Conservation (phyloP, 2,888 invertebrate genomes). For the Nebria salina region DNA sequence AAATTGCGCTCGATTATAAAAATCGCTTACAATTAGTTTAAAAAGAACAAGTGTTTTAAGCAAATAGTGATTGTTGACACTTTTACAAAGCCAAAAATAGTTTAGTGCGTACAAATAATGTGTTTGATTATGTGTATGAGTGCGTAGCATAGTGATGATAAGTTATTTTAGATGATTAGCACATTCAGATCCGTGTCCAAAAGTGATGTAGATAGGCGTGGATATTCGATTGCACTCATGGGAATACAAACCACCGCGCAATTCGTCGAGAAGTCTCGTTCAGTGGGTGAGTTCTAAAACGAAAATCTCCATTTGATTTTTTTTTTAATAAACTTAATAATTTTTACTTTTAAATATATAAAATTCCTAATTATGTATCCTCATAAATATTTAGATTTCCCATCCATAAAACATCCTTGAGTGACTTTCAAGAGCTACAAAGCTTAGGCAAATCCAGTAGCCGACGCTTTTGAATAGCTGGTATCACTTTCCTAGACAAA, state of each 20-base stretch:
- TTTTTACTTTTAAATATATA: too few species aligned
- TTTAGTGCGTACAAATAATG: neutral
- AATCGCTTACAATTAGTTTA: too few species aligned
- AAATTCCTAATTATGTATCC: too few species aligned
- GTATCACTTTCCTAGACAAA: neutral
- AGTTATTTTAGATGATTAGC: conserved; percentile 38
- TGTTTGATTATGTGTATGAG: neutral
- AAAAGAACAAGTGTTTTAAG: too few species aligned
- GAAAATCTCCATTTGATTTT: too few species aligned
- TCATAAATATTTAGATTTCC: too few species aligned
- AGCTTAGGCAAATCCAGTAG: too few species aligned
- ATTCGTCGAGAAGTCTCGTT: conserved; percentile 59
- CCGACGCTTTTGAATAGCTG: neutral
- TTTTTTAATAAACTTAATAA: too few species aligned
- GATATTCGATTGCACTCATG: conserved; percentile 59
- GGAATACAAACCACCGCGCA: conserved; percentile 63
- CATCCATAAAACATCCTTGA: too few species aligned
- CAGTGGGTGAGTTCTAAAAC: conserved; percentile 49
- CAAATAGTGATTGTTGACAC: too few species aligned
- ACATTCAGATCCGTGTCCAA: conserved; percentile 56
- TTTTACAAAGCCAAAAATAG: neutral
- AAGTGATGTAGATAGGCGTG: conserved; percentile 54
- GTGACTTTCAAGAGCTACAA: too few species aligned
- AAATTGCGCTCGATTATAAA: too few species aligned
- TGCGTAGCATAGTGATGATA: conserved; percentile 19